Conservation (phyloP, 2,797 vertebrate genomes). For the Malurus splendens region DNA sequence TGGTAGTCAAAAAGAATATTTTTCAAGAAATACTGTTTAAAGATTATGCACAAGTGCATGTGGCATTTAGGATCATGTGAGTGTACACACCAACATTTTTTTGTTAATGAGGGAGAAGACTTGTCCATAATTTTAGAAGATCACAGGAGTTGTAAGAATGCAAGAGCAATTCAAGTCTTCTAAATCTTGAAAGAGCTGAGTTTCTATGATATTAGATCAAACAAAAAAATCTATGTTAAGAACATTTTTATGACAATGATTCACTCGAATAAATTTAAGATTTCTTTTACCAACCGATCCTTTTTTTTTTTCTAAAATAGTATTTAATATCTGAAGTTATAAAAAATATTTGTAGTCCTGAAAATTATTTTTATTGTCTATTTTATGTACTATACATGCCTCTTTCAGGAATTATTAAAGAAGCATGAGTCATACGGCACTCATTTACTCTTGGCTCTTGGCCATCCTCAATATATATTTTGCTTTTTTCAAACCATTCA, state of each 20-base stretch:
- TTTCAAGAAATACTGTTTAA: background rate
- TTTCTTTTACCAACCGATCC: slow-evolving; percentile 59
- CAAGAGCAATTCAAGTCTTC: slow-evolving; percentile 44
- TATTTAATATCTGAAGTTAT: slow-evolving; percentile 72
- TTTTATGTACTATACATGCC: slow-evolving; percentile 65
- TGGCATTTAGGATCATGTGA: background rate
- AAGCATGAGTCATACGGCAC: slow-evolving; percentile 55
- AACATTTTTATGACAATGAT: slow-evolving; percentile 58
- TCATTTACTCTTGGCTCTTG: slow-evolving; percentile 50
- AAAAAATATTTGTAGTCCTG: slow-evolving; percentile 76
- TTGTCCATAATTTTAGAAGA: slow-evolving; percentile 19
- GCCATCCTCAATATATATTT: slow-evolving; percentile 61
- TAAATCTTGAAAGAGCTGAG: slow-evolving; percentile 29
- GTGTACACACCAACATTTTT: background rate
- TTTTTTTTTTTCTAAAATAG: slow-evolving; percentile 70
- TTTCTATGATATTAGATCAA: slow-evolving; percentile 52
- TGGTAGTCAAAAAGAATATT: background rate
- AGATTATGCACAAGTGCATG: background rate
- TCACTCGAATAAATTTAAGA: slow-evolving; percentile 48
- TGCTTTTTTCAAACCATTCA: slow-evolving; percentile 67
- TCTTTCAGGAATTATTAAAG: slow-evolving; percentile 68
- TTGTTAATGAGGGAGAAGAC: slow-evolving; percentile 21
- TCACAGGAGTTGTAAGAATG: slow-evolving; percentile 32
- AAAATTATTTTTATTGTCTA: slow-evolving; percentile 72
- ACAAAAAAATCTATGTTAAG: slow-evolving; percentile 56